phyloP scores from a whole-genome alignment of 2,888 invertebrate genomes.

The Limnephilus marmoratus region DNA sequence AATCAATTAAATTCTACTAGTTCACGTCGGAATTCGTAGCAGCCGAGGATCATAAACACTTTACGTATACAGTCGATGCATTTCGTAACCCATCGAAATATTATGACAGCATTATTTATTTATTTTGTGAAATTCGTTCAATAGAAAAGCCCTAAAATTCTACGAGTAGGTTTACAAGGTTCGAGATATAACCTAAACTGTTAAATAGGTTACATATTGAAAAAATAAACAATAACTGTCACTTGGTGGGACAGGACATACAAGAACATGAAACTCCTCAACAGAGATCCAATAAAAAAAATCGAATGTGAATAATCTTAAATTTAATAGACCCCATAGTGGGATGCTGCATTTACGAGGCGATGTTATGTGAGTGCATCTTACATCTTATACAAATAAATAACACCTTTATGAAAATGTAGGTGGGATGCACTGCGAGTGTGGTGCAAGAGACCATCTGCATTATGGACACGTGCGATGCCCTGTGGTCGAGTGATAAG shows the following conservation, averaged over 20 bases:
- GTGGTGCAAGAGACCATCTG: neutral
- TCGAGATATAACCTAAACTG: neutral
- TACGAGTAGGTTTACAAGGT: neutral
- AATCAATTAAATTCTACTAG: too few relatives aligned
- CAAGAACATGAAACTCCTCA: neutral
- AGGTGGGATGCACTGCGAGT: neutral
- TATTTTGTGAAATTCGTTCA: neutral
- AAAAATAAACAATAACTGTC: neutral
- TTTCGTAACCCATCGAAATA: too few relatives aligned
- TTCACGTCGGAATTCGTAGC: too few relatives aligned
- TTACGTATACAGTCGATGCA: too few relatives aligned
- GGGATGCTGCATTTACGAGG: constrained; percentile 6
- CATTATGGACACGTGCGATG: neutral
- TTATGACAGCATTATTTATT: neutral
- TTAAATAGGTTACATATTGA: neutral
- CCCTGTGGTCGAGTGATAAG: neutral
- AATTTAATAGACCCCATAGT: constrained; percentile 14
- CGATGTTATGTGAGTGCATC: constrained; percentile 11
- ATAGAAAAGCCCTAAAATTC: neutral
- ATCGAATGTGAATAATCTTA: neutral
- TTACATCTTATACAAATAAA: constrained; percentile 13
- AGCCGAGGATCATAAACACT: too few relatives aligned
- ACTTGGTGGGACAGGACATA: neutral
- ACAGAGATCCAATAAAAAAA: neutral
- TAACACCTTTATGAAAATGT: constrained; percentile 12